These are phyloP conservation scores for Leiothrix lutea DNA, from an alignment of 2,113 vertebrate species.

Conservation along the genomic window DNA sequence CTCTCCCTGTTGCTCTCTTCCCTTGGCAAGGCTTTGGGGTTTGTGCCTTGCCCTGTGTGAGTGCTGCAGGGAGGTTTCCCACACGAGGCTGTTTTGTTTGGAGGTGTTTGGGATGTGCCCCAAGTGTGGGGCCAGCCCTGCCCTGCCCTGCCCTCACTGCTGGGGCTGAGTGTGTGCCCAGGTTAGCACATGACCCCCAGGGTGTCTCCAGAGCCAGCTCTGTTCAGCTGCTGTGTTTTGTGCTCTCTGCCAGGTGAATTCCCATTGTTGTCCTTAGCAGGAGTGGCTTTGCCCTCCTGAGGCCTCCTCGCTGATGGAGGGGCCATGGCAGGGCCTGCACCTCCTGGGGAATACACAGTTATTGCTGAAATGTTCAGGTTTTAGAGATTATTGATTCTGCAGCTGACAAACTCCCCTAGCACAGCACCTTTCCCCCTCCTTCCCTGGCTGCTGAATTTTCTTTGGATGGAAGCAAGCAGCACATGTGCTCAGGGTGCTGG, in stretches of 20 bases:
- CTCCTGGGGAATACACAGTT: neutral
- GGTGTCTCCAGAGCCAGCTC: neutral
- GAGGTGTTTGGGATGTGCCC: neutral
- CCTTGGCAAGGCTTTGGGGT: neutral
- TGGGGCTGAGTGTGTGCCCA: neutral
- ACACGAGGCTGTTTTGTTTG: rapidly evolving
- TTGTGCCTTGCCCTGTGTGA: neutral
- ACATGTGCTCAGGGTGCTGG: neutral
- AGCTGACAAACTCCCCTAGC: neutral
- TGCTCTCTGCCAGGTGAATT: neutral
- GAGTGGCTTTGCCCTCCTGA: neutral
- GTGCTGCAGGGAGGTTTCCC: neutral
- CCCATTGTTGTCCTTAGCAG: neutral
- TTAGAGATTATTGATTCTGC: neutral
- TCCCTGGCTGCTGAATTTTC: neutral
- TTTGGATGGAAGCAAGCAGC: neutral
- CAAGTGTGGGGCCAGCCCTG: neutral
- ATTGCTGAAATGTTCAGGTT: neutral
- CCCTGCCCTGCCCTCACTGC: neutral
- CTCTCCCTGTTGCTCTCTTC: neutral
- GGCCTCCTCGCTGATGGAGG: rapidly evolving
- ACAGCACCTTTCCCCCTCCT: neutral
- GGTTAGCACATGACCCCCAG: rapidly evolving
- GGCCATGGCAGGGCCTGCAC: rapidly evolving
- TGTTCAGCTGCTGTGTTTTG: neutral